Conservation (phyloP, 2,888 invertebrate species). For the Himalopsyche anomala region DNA sequence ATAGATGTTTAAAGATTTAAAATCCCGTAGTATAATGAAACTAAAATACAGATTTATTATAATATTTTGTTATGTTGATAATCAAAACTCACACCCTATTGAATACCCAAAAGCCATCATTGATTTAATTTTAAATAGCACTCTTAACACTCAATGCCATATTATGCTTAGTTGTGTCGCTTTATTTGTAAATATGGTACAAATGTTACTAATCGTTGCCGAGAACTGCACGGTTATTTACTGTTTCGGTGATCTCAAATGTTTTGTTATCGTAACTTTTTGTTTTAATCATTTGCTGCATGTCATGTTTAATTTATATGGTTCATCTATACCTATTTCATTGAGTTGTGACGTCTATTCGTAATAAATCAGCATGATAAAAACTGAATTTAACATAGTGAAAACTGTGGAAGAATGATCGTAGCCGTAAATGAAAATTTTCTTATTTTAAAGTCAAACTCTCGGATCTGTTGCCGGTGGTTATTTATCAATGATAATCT, state of each 20-base stretch:
- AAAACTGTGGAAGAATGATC: no score
- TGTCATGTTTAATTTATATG: no score
- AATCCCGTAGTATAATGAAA: conserved; percentile 8
- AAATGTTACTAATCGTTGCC: conserved; percentile 48
- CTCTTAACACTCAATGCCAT: conserved; percentile 44
- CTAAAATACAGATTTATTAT: conserved; percentile 8
- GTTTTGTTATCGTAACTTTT: conserved; percentile 48
- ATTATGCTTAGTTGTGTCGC: conserved; percentile 50
- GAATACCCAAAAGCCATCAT: conserved; percentile 20
- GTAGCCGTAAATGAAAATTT: no score
- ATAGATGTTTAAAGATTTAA: conserved; percentile 28
- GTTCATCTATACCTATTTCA: no score
- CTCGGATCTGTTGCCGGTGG: no score
- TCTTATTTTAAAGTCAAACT: no score
- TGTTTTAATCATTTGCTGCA: conserved; percentile 32
- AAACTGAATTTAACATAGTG: no score
- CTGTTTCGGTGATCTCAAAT: conserved; percentile 53
- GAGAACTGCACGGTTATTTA: conserved; percentile 23
- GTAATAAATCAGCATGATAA: no score
- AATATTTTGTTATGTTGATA: not conserved
- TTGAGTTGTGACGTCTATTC: no score
- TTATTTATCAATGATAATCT: no score
- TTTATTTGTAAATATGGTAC: conserved; percentile 52
- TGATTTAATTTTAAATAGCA: not conserved
- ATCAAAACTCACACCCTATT: not conserved